Evolutionary conservation across 2,888 invertebrate genomes (phyloP).

Genomic region (Syritta pipiens): DNA sequence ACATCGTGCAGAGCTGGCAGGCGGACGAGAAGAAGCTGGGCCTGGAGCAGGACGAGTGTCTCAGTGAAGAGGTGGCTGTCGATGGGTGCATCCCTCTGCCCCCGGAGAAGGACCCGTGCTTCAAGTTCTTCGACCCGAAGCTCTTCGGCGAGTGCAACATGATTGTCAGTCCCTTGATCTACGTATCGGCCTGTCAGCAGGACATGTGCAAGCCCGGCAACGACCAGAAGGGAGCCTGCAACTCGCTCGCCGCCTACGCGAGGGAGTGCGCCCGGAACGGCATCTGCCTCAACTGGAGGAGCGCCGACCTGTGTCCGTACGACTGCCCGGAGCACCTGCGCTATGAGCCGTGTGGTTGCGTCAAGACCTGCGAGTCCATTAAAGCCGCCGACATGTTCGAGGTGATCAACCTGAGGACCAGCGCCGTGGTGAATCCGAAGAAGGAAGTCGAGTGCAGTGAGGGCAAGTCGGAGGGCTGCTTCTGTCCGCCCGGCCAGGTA

Average conservation of each 20-base stretch:
- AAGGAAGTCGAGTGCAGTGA: slow-evolving; percentile 79
- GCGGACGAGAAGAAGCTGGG: slow-evolving; percentile 80
- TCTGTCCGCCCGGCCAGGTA: slow-evolving; percentile 88
- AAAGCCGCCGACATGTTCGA: slow-evolving; percentile 73
- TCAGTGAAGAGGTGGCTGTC: slow-evolving; percentile 80
- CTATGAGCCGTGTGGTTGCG: slow-evolving; percentile 77
- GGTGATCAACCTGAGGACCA: slow-evolving; percentile 74
- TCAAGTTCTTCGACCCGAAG: slow-evolving; percentile 81
- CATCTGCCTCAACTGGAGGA: slow-evolving; percentile 88
- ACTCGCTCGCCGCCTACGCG: slow-evolving; percentile 85
- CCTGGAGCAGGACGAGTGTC: slow-evolving; percentile 80
- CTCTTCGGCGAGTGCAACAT: slow-evolving; percentile 86
- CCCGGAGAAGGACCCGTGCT: slow-evolving; percentile 84
- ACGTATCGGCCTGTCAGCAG: slow-evolving; percentile 85
- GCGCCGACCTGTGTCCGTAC: slow-evolving; percentile 83
- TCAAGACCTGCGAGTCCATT: slow-evolving; percentile 76
- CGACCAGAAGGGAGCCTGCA: slow-evolving; percentile 83
- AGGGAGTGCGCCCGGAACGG: slow-evolving; percentile 85
- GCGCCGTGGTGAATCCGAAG: slow-evolving; percentile 72
- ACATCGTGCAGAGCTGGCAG: slow-evolving; percentile 82
- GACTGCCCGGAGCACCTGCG: slow-evolving; percentile 80
- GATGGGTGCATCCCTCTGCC: slow-evolving; percentile 81
- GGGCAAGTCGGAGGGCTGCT: slow-evolving; percentile 87
- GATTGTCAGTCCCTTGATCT: slow-evolving; percentile 85
- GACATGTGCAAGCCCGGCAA: slow-evolving; percentile 82